phyloP scores from a whole-genome alignment of 2,888 invertebrate species.

The Tinea pellionella region DNA sequence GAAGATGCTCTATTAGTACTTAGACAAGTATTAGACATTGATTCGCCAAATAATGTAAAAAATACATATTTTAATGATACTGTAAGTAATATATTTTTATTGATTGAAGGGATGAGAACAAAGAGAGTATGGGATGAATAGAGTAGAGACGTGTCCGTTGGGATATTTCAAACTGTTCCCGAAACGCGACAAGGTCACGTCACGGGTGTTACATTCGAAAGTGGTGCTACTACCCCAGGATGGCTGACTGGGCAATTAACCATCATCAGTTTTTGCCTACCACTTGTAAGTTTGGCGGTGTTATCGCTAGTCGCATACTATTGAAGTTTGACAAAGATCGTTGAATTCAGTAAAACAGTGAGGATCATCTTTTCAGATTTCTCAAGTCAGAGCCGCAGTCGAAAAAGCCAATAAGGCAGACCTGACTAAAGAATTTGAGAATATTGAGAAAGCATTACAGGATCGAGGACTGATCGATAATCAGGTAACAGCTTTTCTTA shows the following conservation, averaged over 20 bases:
- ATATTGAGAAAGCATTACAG: constrained; percentile 63
- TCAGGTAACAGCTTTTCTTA: constrained; percentile 32
- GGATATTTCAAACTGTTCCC: too few relatives aligned
- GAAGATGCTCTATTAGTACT: constrained; percentile 74
- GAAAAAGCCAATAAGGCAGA: constrained; percentile 61
- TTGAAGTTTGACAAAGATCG: too few relatives aligned
- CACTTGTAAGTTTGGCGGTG: too few relatives aligned
- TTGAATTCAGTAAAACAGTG: background rate
- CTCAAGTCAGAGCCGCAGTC: constrained; percentile 54
- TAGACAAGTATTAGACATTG: constrained; percentile 65
- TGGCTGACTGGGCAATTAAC: too few relatives aligned
- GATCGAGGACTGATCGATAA: constrained; percentile 62
- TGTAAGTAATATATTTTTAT: constrained; percentile 41
- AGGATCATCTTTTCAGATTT: constrained; percentile 66
- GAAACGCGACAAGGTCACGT: too few relatives aligned
- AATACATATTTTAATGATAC: constrained; percentile 74
- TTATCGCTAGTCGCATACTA: too few relatives aligned
- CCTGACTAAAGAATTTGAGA: constrained; percentile 62
- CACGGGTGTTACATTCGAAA: too few relatives aligned
- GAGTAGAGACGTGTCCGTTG: too few relatives aligned
- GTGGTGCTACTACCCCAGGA: too few relatives aligned
- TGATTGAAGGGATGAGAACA: background rate
- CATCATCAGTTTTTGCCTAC: too few relatives aligned
- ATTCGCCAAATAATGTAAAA: constrained; percentile 58
- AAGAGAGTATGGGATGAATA: background rate